These are phyloP conservation scores for Ivindomyrus marchei DNA, from an alignment of 2,113 vertebrate genomes.

Conservation along the genomic window DNA sequence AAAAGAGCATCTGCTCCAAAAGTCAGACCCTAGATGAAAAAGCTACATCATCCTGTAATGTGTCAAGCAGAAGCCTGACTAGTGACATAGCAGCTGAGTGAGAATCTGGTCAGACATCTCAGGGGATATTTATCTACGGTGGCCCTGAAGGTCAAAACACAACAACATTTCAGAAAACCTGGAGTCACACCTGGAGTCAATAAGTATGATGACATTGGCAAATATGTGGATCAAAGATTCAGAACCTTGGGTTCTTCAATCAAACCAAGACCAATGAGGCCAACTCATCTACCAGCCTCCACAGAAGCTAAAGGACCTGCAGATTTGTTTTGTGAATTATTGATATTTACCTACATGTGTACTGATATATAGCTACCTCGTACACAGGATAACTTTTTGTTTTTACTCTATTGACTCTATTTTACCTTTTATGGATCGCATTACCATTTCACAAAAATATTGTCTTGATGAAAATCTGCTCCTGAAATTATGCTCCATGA, in stretches of 20 bases:
- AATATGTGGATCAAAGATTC: conserved; percentile 7
- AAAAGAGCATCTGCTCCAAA: neutral
- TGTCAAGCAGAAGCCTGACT: neutral
- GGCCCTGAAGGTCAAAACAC: no score
- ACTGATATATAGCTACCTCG: neutral
- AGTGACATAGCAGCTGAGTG: neutral
- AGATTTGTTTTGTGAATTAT: neutral
- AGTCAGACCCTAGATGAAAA: neutral
- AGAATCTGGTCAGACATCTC: neutral
- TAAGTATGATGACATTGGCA: neutral
- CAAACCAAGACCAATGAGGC: neutral
- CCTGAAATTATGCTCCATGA: neutral
- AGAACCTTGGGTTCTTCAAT: neutral
- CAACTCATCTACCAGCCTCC: neutral
- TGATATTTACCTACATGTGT: no score
- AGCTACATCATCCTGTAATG: neutral
- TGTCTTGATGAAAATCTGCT: neutral
- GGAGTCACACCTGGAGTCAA: neutral
- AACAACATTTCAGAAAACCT: no score
- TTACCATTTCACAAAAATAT: neutral
- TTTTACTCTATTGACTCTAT: neutral
- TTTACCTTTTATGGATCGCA: neutral
- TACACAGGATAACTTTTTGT: neutral
- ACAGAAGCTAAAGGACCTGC: neutral
- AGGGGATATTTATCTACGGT: neutral